Conservation (phyloP, 2,797 vertebrate species). For the Danio aesculapii region DNA sequence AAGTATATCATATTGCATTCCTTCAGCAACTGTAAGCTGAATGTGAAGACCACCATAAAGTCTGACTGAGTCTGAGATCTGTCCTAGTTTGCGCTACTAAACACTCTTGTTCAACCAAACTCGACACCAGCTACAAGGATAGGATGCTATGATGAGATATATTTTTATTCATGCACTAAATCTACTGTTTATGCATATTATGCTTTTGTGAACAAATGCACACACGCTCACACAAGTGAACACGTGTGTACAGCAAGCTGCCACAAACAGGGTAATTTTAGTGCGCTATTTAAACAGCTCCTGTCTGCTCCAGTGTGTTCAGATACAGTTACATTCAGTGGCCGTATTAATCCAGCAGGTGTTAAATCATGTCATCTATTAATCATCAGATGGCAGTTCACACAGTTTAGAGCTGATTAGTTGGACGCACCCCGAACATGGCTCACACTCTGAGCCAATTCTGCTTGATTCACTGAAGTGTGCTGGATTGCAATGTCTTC, state of each 20-base stretch:
- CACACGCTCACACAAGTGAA: conserved; percentile 12
- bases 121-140: background rate
- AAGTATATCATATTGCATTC: conserved; percentile 40
- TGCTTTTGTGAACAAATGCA: background rate
- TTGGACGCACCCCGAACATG: conserved; percentile 34
- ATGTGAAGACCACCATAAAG: conserved; percentile 39
- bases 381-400: conserved; percentile 59
- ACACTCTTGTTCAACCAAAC: background rate
- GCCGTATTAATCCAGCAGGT: conserved; percentile 74
- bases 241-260: conserved; percentile 65
- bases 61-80: conserved; percentile 13
- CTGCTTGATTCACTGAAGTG: background rate
- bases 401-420: conserved; percentile 57
- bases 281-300: conserved; percentile 71
- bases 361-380: conserved; percentile 72
- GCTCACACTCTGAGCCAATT: conserved; percentile 8
- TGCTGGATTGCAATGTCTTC: background rate
- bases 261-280: conserved; percentile 82
- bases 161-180: background rate
- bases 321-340: conserved; percentile 80
- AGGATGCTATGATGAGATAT: background rate
- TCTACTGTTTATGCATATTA: background rate
- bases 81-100: conserved; percentile 26
- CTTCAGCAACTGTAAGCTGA: conserved; percentile 58
- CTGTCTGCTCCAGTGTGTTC: conserved; percentile 73